phyloP scores from a whole-genome alignment of 2,888 invertebrate species.

The Drosophila helvetica region DNA sequence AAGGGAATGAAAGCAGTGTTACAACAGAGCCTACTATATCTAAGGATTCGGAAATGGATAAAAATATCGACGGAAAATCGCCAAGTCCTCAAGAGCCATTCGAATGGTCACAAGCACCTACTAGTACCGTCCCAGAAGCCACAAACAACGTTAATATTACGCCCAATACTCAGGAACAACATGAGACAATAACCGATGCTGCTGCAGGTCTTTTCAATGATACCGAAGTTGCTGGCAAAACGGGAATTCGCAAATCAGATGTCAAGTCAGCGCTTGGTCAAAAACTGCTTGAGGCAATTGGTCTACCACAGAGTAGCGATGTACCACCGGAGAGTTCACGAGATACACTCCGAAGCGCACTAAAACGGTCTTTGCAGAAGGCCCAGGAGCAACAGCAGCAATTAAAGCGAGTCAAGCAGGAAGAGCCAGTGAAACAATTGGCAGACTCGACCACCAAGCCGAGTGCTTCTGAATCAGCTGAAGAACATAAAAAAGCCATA shows the following conservation, averaged over 20 bases:
- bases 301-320: conserved; percentile 68
- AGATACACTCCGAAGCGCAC: conserved; percentile 73
- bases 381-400: conserved; percentile 80
- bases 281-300: conserved; percentile 79
- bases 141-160: conserved; percentile 7
- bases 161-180: conserved; percentile 1
- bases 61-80: conserved; percentile 3
- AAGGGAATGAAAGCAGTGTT: conserved; percentile 6
- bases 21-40: not conserved
- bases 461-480: conserved; percentile 58
- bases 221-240: conserved; percentile 14
- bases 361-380: conserved; percentile 77
- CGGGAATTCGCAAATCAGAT: conserved; percentile 54
- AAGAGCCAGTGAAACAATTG: conserved; percentile 72
- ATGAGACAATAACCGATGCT: not conserved
- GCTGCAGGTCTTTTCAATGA: conserved; percentile 5
- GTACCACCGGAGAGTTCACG: conserved; percentile 56
- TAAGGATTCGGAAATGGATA: not conserved
- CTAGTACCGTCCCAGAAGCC: conserved; percentile 46
- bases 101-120: conserved; percentile 52
- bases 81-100: not conserved
- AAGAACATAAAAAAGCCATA: conserved; percentile 70
- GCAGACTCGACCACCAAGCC: conserved; percentile 81
- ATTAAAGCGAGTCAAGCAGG: conserved; percentile 71
- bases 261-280: conserved; percentile 74